Conservation (phyloP, 1,140 invertebrate species). For the Drosophila carrolli region DNA sequence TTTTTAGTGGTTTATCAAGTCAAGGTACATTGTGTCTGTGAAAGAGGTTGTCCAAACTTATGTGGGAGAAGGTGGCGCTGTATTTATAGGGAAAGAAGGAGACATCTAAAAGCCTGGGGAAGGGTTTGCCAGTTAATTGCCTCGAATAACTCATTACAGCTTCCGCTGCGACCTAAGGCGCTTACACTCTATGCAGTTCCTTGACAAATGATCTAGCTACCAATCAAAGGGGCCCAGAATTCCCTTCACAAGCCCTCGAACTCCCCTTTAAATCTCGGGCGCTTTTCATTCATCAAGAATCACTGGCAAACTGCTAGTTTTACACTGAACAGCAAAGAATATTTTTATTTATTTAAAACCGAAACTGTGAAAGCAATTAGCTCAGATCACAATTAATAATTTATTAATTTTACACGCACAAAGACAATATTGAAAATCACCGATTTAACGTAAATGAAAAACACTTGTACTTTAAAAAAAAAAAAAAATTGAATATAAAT, state of each 20-base stretch:
- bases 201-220: constrained; percentile 76
- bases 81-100: constrained; percentile 7
- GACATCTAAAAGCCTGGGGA: constrained; percentile 15
- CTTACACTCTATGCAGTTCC: constrained; percentile 70
- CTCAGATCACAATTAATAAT: too few relatives aligned
- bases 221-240: constrained; percentile 38
- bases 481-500: too few relatives aligned
- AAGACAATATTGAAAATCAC: too few relatives aligned
- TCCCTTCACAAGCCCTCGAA: neutral
- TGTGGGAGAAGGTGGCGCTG: constrained; percentile 35
- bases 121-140: constrained; percentile 59
- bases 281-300: constrained; percentile 66
- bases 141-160: constrained; percentile 81
- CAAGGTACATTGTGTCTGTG: constrained; percentile 57
- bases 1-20: constrained; percentile 80
- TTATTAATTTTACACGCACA: too few relatives aligned
- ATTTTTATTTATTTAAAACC: too few relatives aligned
- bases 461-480: too few relatives aligned
- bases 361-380: too few relatives aligned
- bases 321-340: neutral
- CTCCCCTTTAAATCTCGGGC: constrained; percentile 19
- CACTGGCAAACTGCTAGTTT: constrained; percentile 5
- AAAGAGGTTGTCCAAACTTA: constrained; percentile 38
- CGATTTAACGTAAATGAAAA: too few relatives aligned
- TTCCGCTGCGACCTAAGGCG: constrained; percentile 66